phyloP scores from a whole-genome alignment of 2,888 invertebrate species.

The Amphipoea oculea region DNA sequence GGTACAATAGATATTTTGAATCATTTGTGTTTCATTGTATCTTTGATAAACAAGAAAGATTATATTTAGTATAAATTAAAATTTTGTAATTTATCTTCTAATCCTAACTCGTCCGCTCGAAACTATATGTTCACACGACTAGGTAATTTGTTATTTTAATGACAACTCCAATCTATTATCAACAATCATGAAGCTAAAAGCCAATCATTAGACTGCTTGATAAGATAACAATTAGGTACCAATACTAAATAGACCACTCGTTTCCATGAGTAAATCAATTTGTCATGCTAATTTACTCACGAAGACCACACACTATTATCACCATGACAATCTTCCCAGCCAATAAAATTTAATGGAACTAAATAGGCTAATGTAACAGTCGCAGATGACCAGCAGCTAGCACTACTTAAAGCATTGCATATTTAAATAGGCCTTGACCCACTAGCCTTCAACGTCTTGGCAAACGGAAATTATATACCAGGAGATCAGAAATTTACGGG shows the following conservation, averaged over 20 bases:
- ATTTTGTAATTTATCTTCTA: not conserved
- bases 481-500: slow-evolving; percentile 28
- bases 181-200: slow-evolving; percentile 15
- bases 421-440: slow-evolving; percentile 62
- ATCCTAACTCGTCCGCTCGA: not conserved
- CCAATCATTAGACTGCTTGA: slow-evolving; percentile 18
- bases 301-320: slow-evolving; percentile 48
- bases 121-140: not conserved
- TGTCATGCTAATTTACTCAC: slow-evolving; percentile 48
- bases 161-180: not conserved
- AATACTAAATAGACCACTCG: slow-evolving; percentile 30
- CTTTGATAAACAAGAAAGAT: not conserved
- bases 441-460: slow-evolving; percentile 9
- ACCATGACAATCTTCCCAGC: slow-evolving; percentile 53
- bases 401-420: slow-evolving; percentile 42
- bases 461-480: slow-evolving; percentile 25
- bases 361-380: slow-evolving; percentile 51
- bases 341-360: slow-evolving; percentile 58
- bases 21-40: not conserved
- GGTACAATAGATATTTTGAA: not conserved
- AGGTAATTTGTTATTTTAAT: not conserved
- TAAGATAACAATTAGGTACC: slow-evolving; percentile 39
- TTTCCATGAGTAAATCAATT: slow-evolving; percentile 34
- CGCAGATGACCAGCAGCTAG: slow-evolving; percentile 37
- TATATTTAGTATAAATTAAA: not conserved